Evolutionary conservation across 2,797 vertebrate genomes (phyloP).

Genomic region (Phylloscopus collybita): DNA sequence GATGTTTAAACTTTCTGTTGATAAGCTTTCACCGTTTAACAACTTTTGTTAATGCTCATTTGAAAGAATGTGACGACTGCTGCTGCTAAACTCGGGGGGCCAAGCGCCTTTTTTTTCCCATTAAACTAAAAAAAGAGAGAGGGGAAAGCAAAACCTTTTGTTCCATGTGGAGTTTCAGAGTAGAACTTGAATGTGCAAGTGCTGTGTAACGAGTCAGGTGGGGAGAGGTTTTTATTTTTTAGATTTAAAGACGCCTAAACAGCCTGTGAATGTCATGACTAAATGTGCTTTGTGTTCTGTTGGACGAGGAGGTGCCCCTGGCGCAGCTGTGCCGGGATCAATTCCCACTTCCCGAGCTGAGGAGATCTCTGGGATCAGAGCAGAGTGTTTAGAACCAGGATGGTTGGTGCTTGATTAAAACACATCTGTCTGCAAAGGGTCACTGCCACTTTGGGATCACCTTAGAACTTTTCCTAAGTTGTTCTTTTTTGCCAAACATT

Average conservation of each 20-base stretch:
- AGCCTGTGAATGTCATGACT: slow-evolving; percentile 74
- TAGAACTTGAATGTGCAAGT: slow-evolving; percentile 67
- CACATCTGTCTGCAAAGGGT: slow-evolving; percentile 50
- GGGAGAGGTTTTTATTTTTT: slow-evolving; percentile 64
- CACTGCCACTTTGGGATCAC: slow-evolving; percentile 62
- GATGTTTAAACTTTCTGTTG: slow-evolving; percentile 76
- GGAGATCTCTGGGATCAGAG: slow-evolving; percentile 79
- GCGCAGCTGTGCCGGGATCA: slow-evolving; percentile 73
- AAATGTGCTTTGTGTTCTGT: slow-evolving; percentile 78
- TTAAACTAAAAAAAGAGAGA: background rate
- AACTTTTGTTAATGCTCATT: slow-evolving; percentile 64
- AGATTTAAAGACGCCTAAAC: slow-evolving; percentile 63
- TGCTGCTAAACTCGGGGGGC: slow-evolving; percentile 64
- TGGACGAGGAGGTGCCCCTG: slow-evolving; percentile 78
- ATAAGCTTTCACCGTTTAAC: slow-evolving; percentile 70
- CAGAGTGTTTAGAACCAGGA: slow-evolving; percentile 74
- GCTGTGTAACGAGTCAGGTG: slow-evolving; percentile 69
- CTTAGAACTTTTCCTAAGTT: slow-evolving; percentile 65
- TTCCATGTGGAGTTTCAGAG: slow-evolving; percentile 71
- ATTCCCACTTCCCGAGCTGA: slow-evolving; percentile 79
- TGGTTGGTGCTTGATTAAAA: slow-evolving; percentile 69
- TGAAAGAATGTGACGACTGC: slow-evolving; percentile 64
- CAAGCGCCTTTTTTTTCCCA: slow-evolving; percentile 38
- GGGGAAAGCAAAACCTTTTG: slow-evolving; percentile 49
- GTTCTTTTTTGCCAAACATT: slow-evolving; percentile 43